These are phyloP conservation scores for Phyllotis vaccarum DNA, from an alignment of 2,797 vertebrate species.

Conservation along the genomic window DNA sequence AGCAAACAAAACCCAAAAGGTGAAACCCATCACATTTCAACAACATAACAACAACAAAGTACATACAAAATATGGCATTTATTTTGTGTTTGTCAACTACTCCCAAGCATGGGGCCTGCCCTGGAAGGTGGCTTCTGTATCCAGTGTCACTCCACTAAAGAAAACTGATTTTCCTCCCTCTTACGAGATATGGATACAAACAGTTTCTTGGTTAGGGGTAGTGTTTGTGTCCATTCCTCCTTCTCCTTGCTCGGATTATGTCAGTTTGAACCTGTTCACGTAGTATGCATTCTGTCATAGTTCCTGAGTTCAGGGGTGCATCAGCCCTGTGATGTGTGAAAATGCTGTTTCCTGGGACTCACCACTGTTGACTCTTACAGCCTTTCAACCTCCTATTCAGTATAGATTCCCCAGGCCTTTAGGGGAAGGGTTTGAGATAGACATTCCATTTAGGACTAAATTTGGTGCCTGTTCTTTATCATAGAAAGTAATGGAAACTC, in stretches of 20 bases:
- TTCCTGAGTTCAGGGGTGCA: not conserved
- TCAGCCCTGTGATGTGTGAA: too few relatives aligned
- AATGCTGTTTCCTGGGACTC: not conserved
- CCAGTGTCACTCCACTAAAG: not conserved
- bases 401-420: not conserved
- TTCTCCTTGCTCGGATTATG: not conserved
- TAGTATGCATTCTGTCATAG: not conserved
- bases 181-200: not conserved
- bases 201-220: not conserved
- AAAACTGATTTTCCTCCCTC: not conserved
- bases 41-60: not conserved
- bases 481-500: constrained; percentile 12
- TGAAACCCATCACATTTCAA: not conserved
- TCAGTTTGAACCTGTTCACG: not conserved
- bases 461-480: constrained; percentile 19
- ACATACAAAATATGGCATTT: not conserved
- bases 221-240: not conserved
- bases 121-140: not conserved
- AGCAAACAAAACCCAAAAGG: not conserved
- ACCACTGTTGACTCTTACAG: not conserved
- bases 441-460: not conserved
- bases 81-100: not conserved
- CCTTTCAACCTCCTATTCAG: not conserved
- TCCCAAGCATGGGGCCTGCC: not conserved
- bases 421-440: not conserved